These are phyloP conservation scores for Hippocampus comes DNA, from an alignment of 2,113 vertebrate species.

Conservation along the genomic window DNA sequence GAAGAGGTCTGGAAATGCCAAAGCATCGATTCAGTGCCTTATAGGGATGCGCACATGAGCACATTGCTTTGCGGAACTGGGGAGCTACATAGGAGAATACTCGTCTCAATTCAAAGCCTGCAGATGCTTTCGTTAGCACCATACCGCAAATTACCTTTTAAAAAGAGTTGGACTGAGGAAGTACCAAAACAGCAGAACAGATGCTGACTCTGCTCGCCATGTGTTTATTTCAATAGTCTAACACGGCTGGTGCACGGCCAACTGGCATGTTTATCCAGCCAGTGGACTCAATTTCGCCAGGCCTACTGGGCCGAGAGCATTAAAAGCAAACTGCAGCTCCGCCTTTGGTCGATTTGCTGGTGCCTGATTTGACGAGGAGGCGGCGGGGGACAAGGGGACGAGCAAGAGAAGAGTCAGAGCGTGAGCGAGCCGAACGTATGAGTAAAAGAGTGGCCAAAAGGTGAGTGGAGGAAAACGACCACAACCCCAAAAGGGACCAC, in stretches of 20 bases:
- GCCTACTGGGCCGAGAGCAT: not conserved
- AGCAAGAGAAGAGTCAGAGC: conserved; percentile 58
- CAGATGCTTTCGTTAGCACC: not conserved
- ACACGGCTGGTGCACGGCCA: conserved; percentile 12
- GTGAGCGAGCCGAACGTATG: conserved; percentile 51
- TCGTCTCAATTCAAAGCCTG: not conserved
- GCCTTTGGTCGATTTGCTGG: conserved; percentile 11
- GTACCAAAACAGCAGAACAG: not conserved
- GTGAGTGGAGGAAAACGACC: conserved; percentile 24
- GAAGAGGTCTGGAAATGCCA: conserved; percentile 39
- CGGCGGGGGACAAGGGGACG: conserved; percentile 41
- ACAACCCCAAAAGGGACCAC: conserved; percentile 73
- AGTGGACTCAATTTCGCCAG: not conserved
- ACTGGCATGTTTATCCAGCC: not conserved
- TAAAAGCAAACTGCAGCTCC: not conserved
- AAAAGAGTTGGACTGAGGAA: not conserved
- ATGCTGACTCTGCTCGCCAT: not conserved
- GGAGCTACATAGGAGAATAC: not conserved
- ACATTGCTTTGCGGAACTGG: conserved; percentile 7
- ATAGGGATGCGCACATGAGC: not conserved
- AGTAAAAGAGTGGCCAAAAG: conserved; percentile 49
- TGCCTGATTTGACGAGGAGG: conserved; percentile 16
- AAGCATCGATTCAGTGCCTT: conserved; percentile 41
- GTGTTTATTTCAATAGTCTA: not conserved
- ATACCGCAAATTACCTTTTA: not conserved